Conservation (phyloP, 1,140 invertebrate species). For the Tetraneura akinire region DNA sequence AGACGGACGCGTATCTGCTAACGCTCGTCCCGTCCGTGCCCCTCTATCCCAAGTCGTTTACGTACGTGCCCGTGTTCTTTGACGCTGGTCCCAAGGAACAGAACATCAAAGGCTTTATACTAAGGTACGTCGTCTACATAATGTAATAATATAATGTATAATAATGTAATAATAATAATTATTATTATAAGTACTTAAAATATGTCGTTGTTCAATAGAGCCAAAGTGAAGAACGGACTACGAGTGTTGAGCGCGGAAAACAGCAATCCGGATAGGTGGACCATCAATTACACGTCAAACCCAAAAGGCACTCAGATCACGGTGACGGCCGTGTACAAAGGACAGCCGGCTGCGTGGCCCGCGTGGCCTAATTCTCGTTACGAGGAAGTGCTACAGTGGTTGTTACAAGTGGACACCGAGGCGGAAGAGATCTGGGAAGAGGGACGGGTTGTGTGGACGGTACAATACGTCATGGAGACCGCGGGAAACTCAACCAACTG, state of each 20-base stretch:
- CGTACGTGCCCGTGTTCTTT: conserved; percentile 75
- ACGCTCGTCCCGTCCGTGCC: conserved; percentile 85
- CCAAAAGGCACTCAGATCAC: conserved; percentile 80
- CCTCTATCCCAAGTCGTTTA: conserved; percentile 81
- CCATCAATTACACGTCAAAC: conserved; percentile 79
- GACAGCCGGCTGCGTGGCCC: conserved; percentile 34
- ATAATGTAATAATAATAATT: too few species aligned
- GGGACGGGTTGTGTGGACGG: conserved; percentile 78
- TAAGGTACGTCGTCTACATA: conserved; percentile 70
- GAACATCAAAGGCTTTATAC: conserved; percentile 74
- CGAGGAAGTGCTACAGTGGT: conserved; percentile 86
- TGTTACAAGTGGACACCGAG: conserved; percentile 85
- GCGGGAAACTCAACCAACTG: conserved; percentile 48
- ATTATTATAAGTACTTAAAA: too few species aligned
- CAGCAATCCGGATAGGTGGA: conserved; percentile 74
- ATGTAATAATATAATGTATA: too few species aligned
- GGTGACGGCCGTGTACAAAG: conserved; percentile 76
- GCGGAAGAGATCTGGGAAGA: conserved; percentile 73
- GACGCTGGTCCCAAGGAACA: conserved; percentile 54
- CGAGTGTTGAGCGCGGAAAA: conserved; percentile 78
- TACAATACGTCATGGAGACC: conserved; percentile 63
- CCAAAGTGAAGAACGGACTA: conserved; percentile 81
- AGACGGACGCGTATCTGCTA: conserved; percentile 75
- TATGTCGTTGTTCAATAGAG: conserved; percentile 68
- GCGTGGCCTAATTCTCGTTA: conserved; percentile 60